phyloP scores from a whole-genome alignment of 2,113 vertebrate species.

The Pipa parva region DNA sequence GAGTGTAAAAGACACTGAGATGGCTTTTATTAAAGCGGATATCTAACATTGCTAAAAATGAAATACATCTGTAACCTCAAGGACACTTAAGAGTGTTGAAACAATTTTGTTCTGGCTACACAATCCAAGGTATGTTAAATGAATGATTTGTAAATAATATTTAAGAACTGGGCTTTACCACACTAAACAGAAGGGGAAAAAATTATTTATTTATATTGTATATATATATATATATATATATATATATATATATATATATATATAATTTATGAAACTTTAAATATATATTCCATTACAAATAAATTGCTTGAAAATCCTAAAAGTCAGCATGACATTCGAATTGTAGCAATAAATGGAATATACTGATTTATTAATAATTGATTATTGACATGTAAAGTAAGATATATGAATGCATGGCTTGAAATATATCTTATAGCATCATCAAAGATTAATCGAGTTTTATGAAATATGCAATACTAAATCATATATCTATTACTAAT shows the following conservation, averaged over 20 bases:
- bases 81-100: background rate
- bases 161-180: background rate
- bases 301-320: background rate
- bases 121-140: background rate
- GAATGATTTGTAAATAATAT: background rate
- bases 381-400: conserved; percentile 10
- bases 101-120: background rate
- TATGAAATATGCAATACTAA: conserved; percentile 16
- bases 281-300: background rate
- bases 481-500: conserved; percentile 3
- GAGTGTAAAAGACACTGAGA: too few relatives aligned
- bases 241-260: too few relatives aligned
- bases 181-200: too few relatives aligned
- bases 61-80: background rate
- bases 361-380: conserved; percentile 7
- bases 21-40: too few relatives aligned
- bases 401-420: background rate
- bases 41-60: too few relatives aligned
- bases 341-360: background rate
- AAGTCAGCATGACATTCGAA: background rate
- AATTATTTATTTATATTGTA: too few relatives aligned
- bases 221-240: too few relatives aligned
- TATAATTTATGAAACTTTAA: too few relatives aligned
- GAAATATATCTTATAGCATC: conserved; percentile 3
- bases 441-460: conserved; percentile 15